These are phyloP conservation scores for Cassiopea xamachana DNA, from an alignment of 30 jellyfish, hydroid and myxozoan genomes.

Conservation along the genomic window DNA sequence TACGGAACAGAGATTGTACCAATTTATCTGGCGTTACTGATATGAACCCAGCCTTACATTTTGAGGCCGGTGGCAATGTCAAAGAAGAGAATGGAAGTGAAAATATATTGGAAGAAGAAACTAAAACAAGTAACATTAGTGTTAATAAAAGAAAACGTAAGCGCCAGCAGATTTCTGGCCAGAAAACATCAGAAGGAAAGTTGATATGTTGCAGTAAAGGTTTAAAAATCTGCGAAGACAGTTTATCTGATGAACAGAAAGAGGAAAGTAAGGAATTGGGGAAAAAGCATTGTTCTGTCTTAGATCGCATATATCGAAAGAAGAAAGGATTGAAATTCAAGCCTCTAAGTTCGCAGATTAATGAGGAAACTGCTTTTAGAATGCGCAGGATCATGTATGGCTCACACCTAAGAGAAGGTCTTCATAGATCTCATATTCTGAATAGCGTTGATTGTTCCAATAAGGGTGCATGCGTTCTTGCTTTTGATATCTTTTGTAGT, in stretches of 20 bases:
- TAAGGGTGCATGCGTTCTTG: slow-evolving; percentile 54
- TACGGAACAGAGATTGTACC: too few relatives aligned
- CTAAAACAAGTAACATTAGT: too few relatives aligned
- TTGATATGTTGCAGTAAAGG: background rate
- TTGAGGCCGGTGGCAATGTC: too few relatives aligned
- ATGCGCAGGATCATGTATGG: slow-evolving; percentile 54
- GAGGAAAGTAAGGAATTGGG: background rate
- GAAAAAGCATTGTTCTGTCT: background rate
- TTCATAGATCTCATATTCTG: slow-evolving; percentile 32
- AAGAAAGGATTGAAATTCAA: background rate
- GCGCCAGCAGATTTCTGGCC: background rate
- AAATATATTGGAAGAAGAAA: too few relatives aligned
- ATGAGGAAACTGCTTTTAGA: slow-evolving; percentile 18
- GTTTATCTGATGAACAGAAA: background rate
- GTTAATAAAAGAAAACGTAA: too few relatives aligned
- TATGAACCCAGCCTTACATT: too few relatives aligned
- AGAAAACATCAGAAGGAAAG: background rate
- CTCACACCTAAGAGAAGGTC: slow-evolving; percentile 6
- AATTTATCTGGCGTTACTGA: too few relatives aligned
- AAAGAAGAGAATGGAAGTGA: too few relatives aligned
- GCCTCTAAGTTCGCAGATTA: background rate
- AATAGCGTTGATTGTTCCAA: slow-evolving; percentile 33
- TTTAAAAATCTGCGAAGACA: background rate
- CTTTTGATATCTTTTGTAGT: slow-evolving; percentile 27
- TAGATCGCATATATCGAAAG: background rate